Conservation (phyloP, 1,140 invertebrate species). For the Brachionus calyciflorus region DNA sequence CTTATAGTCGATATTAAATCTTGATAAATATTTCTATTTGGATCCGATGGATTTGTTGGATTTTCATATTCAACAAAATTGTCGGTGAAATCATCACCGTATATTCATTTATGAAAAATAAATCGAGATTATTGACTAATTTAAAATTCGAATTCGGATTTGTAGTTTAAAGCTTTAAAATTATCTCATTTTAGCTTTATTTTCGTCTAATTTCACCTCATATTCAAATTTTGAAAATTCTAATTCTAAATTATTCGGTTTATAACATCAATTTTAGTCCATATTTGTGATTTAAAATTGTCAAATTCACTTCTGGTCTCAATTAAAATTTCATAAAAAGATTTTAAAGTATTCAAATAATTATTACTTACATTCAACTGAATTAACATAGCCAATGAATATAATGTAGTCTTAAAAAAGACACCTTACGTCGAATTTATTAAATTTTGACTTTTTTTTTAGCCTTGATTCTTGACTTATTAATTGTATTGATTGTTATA, state of each 20-base stretch:
- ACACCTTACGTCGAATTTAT: neutral
- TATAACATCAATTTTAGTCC: neutral
- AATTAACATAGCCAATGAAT: constrained; percentile 5
- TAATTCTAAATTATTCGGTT: neutral
- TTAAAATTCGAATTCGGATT: neutral
- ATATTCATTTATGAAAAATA: constrained; percentile 29
- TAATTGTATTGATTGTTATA: neutral
- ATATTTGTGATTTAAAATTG: neutral
- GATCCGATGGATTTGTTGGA: neutral
- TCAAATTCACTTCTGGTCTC: neutral
- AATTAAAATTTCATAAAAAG: neutral
- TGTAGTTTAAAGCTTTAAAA: neutral
- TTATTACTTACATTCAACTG: neutral
- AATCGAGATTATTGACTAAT: neutral
- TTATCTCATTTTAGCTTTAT: constrained; percentile 16
- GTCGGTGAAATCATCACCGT: constrained; percentile 25
- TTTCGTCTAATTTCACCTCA: neutral
- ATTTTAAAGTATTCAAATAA: neutral
- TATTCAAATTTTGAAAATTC: constrained; percentile 9
- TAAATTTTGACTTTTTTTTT: neutral
- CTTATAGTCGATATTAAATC: constrained; percentile 7
- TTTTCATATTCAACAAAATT: constrained; percentile 23
- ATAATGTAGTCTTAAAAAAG: constrained; percentile 11
- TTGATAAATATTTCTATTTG: constrained; percentile 11
- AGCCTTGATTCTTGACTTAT: neutral